Conservation (phyloP, 2,797 vertebrate species). For the Sandelia bainsii region DNA sequence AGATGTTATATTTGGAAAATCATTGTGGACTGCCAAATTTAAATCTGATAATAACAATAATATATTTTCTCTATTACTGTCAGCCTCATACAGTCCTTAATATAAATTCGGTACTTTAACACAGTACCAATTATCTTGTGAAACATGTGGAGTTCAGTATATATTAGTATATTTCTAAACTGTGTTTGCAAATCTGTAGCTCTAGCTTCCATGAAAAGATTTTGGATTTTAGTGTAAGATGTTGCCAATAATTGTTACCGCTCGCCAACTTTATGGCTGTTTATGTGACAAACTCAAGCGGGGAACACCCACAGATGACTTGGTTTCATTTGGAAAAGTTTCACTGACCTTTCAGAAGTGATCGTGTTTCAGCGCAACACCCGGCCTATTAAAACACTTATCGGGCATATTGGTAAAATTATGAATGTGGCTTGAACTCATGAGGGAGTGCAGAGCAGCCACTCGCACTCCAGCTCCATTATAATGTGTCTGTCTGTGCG, state of each 20-base stretch:
- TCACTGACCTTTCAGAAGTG: constrained; percentile 58
- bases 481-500: not conserved
- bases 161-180: not conserved
- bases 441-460: constrained; percentile 9
- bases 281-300: constrained; percentile 74
- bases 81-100: not conserved
- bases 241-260: constrained; percentile 53
- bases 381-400: constrained; percentile 57
- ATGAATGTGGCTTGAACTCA: constrained; percentile 32
- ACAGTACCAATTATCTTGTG: not conserved
- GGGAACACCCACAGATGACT: constrained; percentile 69
- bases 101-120: not conserved
- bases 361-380: constrained; percentile 52
- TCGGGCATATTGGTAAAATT: constrained; percentile 44
- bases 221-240: constrained; percentile 28
- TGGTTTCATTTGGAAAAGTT: constrained; percentile 67
- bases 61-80: not conserved
- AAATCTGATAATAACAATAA: not conserved
- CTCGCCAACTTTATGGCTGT: constrained; percentile 65
- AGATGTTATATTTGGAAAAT: not conserved
- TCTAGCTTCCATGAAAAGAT: constrained; percentile 11
- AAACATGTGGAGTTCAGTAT: not conserved
- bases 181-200: not conserved
- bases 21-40: not conserved
- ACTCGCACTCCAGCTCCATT: not conserved